A percentile compares a stretch with the other conserved stretches of the same genome.
These are phyloP conservation scores for Yponomeuta malinellus DNA, from an alignment of 2,888 invertebrate species.

Conservation along the genomic window DNA sequence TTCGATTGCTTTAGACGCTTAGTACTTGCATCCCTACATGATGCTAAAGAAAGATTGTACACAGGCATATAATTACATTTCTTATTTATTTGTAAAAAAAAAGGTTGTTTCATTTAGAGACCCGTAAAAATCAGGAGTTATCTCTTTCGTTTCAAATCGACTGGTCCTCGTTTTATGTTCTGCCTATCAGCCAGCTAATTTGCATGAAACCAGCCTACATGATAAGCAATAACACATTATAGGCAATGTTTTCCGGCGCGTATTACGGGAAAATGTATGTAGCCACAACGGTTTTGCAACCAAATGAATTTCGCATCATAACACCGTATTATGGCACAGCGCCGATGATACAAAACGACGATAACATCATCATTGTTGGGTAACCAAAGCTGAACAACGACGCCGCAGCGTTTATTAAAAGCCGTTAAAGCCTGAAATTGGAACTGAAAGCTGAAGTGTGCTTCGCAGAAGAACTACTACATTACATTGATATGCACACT, in stretches of 20 bases:
- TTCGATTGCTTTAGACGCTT: not conserved
- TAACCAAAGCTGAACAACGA: not conserved
- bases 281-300: not conserved
- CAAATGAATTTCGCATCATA: not conserved
- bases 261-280: not conserved
- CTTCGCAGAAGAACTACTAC: not conserved
- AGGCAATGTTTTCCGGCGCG: too few species aligned
- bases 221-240: too few species aligned
- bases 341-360: not conserved
- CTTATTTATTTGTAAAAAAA: too few species aligned
- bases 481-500: too few species aligned
- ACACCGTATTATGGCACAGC: not conserved
- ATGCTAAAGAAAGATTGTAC: too few species aligned
- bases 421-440: not conserved
- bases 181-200: too few species aligned
- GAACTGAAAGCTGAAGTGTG: not conserved
- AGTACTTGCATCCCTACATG: not conserved
- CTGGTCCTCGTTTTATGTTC: too few species aligned
- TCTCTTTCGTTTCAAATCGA: too few species aligned
- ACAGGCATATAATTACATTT: too few species aligned
- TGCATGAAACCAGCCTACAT: too few species aligned
- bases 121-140: too few species aligned
- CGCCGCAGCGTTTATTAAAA: conserved; percentile 1
- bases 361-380: not conserved
- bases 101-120: too few species aligned